phyloP scores from a whole-genome alignment of 2,888 invertebrate species.

The Drosophila mimetica region DNA sequence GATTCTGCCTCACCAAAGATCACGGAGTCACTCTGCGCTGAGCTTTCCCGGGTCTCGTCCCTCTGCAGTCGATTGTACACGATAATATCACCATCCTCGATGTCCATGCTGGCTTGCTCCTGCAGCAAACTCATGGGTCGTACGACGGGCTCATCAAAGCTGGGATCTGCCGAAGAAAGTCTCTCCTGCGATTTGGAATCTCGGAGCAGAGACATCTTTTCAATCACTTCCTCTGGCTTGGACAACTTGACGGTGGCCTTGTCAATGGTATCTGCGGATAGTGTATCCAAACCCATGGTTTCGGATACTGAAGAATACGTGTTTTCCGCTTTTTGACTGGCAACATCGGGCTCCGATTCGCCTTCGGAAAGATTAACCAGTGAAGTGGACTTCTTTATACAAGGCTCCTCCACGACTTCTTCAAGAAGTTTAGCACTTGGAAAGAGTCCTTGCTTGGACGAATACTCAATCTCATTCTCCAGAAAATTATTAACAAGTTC shows the following conservation, averaged over 20 bases:
- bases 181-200: slow-evolving; percentile 59
- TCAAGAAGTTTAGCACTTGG: neutral
- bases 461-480: slow-evolving; percentile 45
- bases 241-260: slow-evolving; percentile 67
- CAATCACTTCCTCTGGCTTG: slow-evolving; percentile 73
- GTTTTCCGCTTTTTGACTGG: neutral
- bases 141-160: slow-evolving; percentile 68
- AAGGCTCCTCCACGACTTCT: slow-evolving; percentile 57
- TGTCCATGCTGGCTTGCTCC: slow-evolving; percentile 57
- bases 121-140: slow-evolving; percentile 66
- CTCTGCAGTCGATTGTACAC: slow-evolving; percentile 65
- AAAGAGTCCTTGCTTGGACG: slow-evolving; percentile 5
- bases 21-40: slow-evolving; percentile 76
- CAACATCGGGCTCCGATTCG: neutral
- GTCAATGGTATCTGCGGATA: slow-evolving; percentile 44
- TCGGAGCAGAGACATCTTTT: slow-evolving; percentile 73
- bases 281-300: slow-evolving; percentile 18
- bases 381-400: slow-evolving; percentile 58
- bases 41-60: slow-evolving; percentile 75
- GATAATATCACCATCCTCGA: slow-evolving; percentile 75
- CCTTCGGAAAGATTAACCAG: slow-evolving; percentile 9
- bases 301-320: slow-evolving; percentile 21
- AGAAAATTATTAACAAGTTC: slow-evolving; percentile 44
- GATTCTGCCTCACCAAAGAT: slow-evolving; percentile 60
- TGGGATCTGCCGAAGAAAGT: slow-evolving; percentile 37